Evolutionary conservation across 1,140 invertebrate genomes (phyloP), one percentile per base, ranked within the genome.

Genomic region (Heterodera carotae): DNA sequence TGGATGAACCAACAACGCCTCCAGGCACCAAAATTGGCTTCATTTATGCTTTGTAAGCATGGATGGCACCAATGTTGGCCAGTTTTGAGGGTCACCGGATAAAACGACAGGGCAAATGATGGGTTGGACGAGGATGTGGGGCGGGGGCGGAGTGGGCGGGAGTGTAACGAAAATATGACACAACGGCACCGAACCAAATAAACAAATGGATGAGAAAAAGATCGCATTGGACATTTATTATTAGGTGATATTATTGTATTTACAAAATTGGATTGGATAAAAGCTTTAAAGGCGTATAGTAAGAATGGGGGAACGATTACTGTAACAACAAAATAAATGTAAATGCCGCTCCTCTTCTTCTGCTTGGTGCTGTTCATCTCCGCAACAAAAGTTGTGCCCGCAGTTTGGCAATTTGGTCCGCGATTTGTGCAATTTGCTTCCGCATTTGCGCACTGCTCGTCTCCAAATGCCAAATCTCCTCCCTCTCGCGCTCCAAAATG

Each of bases 321-420:
- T 29, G 36, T 33, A 2, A 67, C 12, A 67, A 22, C 3, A 18
- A 10, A 43, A 59, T n/a, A 25, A 48, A 60, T 48, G 34, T 62
- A 7, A 62, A 56, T 62, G 7, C 22, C 5, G 3, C 25, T 73
- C 2, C n/a, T 15, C 74, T 34, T n/a, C 27, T 66, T 75, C 68
- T 39, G 53, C 6, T 75, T n/a, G n/a, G n/a, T 22, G n/a, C n/a
- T 25, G 59, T 75, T 33, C 22, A 53, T 5, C 22, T 34, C 12
- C 29, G 7, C 27, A 29, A 43, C 67, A 39, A 85, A 76, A 67
- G 83, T 69, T 73, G 48, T 2, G 56, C 18, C 39, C 84, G 81
- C n/a, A 87, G 72, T 29, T 75, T 39, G 56, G 68, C 75, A 75
- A 87, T 87, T 72, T 85, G 79, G 25, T 78, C 74, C n/a, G 73